Evolutionary conservation across 2,113 vertebrate species (phyloP), one percentile per base, ranked within the genome.

Genomic region (Cnemophilus loriae): DNA sequence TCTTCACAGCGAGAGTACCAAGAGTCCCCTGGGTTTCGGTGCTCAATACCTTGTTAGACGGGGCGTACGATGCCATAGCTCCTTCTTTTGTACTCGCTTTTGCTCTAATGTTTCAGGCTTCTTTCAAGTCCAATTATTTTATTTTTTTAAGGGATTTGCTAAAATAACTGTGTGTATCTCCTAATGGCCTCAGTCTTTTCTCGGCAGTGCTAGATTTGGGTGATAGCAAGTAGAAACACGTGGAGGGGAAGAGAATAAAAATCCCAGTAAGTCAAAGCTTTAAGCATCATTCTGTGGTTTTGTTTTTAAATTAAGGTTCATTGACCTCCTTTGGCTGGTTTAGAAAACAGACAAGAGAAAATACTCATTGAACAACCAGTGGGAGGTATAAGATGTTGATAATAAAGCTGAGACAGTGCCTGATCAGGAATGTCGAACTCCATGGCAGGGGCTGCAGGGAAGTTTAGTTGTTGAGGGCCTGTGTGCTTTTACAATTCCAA

Each of bases 21-120:
- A 93, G 93, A 92, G 95, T 98, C 98, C 98, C 98, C 87, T 92
- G 97, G 98, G 98, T 97, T 98, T 95, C 42, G 75, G 89, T 97
- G 96, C 98, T 98, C 97, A 97, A 92, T 96, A 98, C 98, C 98
- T 98, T 98, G 98, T 99, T 98, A 98, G 98, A 98, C 32, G 96
- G 98, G 97, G 97, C 92, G 20, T 90, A 71, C 2, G 1, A 19
- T 84, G 87, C 94, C 16, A 4, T 13, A 85, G 73, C 81, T 97
- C 42, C 85, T 50, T 23, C 59, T 67, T 93, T 87, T 82, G 46
- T 80, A 17, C 35, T 90, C 4, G 10, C 30, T 86, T 96, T 88
- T 92, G 32, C 84, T 94, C 55, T 82, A 74, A 84, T 32, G 56
- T 90, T 95, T 93, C 44, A 28, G 61, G 27, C 49, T 94, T 85